These are phyloP conservation scores for Gallinago stenura DNA, from an alignment of 2,797 vertebrate species.

Conservation along the genomic window DNA sequence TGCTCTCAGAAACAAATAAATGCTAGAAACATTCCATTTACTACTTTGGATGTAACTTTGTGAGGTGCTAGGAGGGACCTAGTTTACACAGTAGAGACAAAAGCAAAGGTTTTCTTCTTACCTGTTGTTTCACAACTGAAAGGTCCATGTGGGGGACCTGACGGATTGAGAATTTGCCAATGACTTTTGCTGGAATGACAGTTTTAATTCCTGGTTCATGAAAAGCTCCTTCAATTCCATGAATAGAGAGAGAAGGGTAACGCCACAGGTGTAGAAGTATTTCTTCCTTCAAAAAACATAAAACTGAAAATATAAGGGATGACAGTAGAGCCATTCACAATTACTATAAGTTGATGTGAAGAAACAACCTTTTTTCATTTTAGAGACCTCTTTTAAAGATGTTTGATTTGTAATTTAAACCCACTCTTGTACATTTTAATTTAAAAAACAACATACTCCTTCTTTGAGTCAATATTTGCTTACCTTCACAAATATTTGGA, in stretches of 20 bases:
- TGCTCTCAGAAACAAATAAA: not conserved
- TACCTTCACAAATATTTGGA: not conserved
- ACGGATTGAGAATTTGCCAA: slow-evolving; percentile 92
- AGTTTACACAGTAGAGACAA: not conserved
- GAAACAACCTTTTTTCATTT: not conserved
- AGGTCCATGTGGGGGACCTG: slow-evolving; percentile 91
- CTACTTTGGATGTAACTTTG: not conserved
- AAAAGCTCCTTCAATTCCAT: slow-evolving; percentile 92
- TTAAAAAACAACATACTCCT: not conserved
- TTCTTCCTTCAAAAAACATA: slow-evolving; percentile 83
- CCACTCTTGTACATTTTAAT: fast-evolving
- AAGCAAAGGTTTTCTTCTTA: slow-evolving; percentile 48
- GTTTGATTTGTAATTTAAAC: not conserved
- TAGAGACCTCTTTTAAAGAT: not conserved
- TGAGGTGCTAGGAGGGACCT: not conserved
- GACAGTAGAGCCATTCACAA: not conserved
- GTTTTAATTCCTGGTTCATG: slow-evolving; percentile 88
- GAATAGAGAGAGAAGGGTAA: slow-evolving; percentile 90
- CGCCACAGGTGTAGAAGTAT: slow-evolving; percentile 89
- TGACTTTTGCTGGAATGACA: slow-evolving; percentile 91
- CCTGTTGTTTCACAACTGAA: slow-evolving; percentile 86
- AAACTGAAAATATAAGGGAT: not conserved
- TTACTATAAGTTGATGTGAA: not conserved
- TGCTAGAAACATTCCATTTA: not conserved
- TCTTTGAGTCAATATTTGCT: not conserved